Conservation (phyloP, 1,140 invertebrate species). For the Galleria mellonella region DNA sequence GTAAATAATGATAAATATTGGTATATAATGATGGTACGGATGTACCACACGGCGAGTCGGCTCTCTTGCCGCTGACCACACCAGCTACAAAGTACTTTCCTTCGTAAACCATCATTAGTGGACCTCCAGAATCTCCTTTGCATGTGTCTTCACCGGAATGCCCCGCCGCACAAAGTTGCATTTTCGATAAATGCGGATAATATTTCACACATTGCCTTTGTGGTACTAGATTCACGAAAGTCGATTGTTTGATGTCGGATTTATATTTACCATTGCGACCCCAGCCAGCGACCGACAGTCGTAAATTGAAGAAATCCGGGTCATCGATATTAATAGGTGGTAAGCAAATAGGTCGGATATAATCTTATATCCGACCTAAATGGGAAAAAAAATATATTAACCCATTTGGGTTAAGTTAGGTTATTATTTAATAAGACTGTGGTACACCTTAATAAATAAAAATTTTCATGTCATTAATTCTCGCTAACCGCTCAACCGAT, state of each 20-base stretch:
- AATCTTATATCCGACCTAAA: too few relatives aligned
- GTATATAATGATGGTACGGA: constrained; percentile 55
- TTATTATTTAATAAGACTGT: too few relatives aligned
- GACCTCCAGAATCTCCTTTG: constrained; percentile 59
- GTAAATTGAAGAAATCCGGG: constrained; percentile 37
- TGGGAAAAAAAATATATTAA: too few relatives aligned
- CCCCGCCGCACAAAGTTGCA: constrained; percentile 50
- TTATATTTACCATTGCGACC: constrained; percentile 37
- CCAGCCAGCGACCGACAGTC: constrained; percentile 52
- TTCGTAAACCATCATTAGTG: constrained; percentile 50
- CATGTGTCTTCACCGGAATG: constrained; percentile 53
- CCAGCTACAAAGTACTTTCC: constrained; percentile 47
- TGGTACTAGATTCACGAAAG: constrained; percentile 44
- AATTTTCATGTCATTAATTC: too few relatives aligned
- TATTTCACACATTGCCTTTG: constrained; percentile 32
- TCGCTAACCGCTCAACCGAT: too few relatives aligned
- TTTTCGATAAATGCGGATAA: constrained; percentile 31
- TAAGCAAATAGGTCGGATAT: constrained; percentile 55
- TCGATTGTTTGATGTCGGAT: constrained; percentile 49
- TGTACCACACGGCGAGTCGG: constrained; percentile 50
- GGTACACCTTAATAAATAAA: too few relatives aligned
- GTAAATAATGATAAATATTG: constrained; percentile 50
- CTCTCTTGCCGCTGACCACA: constrained; percentile 55
- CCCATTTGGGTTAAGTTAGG: too few relatives aligned
- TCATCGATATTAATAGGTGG: constrained; percentile 44